Percentiles rank a stretch among this genome's conserved stretches.
phyloP scores from a whole-genome alignment of 2,797 vertebrate species.

The Onychomys torridus region DNA sequence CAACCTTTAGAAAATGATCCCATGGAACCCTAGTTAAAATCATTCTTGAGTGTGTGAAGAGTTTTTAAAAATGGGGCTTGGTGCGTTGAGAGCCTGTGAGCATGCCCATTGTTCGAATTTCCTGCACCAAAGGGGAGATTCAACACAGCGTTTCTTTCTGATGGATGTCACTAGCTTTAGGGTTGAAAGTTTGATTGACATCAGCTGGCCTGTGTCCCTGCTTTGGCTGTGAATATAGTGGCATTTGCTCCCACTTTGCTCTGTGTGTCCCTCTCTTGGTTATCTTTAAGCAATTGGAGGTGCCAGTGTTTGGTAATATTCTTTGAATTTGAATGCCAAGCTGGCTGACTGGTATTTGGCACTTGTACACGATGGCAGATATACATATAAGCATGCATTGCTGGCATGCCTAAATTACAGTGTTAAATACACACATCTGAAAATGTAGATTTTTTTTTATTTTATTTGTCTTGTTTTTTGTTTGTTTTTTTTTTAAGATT shows the following conservation, averaged over 20 bases:
- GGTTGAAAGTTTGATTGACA: slow-evolving; percentile 43
- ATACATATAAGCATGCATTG: neutral
- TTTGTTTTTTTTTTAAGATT: no score
- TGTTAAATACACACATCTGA: neutral
- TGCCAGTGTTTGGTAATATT: slow-evolving; percentile 47
- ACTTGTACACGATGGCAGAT: neutral
- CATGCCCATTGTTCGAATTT: neutral
- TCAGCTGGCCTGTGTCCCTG: slow-evolving; percentile 10
- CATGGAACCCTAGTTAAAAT: slow-evolving; percentile 50
- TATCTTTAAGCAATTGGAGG: slow-evolving; percentile 44
- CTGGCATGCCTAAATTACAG: neutral
- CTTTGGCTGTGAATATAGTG: slow-evolving; percentile 44
- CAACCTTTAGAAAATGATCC: slow-evolving; percentile 54
- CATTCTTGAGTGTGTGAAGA: slow-evolving; percentile 15
- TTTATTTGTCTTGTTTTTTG: neutral
- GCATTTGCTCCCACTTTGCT: neutral
- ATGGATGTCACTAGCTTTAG: neutral
- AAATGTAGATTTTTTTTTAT: neutral
- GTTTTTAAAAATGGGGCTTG: slow-evolving; percentile 58
- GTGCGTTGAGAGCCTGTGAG: neutral
- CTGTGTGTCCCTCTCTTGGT: slow-evolving; percentile 20
- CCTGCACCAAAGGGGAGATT: neutral
- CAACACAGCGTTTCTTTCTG: neutral
- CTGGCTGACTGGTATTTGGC: slow-evolving; percentile 16
- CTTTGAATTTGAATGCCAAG: slow-evolving; percentile 40